Conservation (phyloP, 1,140 invertebrate species). For the Amyelois transitella region DNA sequence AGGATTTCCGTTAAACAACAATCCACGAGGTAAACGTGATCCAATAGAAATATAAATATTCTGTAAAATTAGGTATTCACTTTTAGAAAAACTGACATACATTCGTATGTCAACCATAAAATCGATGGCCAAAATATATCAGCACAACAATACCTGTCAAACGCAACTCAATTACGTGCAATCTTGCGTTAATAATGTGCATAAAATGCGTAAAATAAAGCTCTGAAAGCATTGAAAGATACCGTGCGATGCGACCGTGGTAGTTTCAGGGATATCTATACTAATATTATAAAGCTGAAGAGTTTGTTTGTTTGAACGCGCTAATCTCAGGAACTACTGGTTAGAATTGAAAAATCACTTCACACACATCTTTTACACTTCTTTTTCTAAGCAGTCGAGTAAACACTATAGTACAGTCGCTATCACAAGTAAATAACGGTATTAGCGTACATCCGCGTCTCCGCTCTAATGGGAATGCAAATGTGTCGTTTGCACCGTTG, state of each 20-base stretch:
- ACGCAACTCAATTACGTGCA: not conserved
- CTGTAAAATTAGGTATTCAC: too few relatives aligned
- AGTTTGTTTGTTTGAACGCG: too few relatives aligned
- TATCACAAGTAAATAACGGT: not conserved
- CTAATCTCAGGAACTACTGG: too few relatives aligned
- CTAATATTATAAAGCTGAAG: too few relatives aligned
- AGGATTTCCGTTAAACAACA: too few relatives aligned
- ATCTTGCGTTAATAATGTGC: not conserved
- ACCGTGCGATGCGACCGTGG: too few relatives aligned
- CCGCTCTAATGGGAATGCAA: slow-evolving; percentile 24
- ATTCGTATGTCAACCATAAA: not conserved
- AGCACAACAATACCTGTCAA: not conserved
- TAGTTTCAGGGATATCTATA: too few relatives aligned
- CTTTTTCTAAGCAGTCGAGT: not conserved
- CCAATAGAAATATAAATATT: too few relatives aligned
- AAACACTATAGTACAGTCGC: not conserved
- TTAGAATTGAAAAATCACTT: too few relatives aligned
- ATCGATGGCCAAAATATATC: not conserved
- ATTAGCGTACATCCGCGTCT: slow-evolving; percentile 6
- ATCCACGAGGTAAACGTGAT: too few relatives aligned
- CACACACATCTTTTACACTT: not conserved
- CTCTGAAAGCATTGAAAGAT: too few relatives aligned
- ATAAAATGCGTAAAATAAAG: not conserved
- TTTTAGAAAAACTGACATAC: too few relatives aligned
- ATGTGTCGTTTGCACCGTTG: slow-evolving; percentile 1